phyloP scores from a whole-genome alignment of 35 echinoderm and acorn worm species.

The Diadema setosum region DNA sequence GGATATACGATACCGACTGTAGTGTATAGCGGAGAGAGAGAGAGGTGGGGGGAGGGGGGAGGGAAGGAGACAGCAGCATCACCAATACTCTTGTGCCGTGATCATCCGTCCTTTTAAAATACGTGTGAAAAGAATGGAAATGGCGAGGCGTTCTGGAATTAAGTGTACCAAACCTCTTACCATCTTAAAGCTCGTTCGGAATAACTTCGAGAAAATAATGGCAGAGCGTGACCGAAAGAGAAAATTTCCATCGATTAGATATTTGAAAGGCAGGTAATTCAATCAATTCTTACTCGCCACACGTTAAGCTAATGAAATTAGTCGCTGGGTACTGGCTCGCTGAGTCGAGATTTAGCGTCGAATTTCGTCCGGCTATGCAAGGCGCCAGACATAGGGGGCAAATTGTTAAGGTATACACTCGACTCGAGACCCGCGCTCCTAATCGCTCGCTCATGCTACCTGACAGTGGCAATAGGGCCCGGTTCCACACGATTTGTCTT shows the following conservation, averaged over 20 bases:
- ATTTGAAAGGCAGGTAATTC: conserved; percentile 22
- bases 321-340: not conserved
- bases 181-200: not conserved
- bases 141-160: no score
- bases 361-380: not conserved
- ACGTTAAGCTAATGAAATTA: conserved; percentile 36
- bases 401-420: conserved; percentile 13
- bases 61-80: not conserved
- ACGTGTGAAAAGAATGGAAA: not conserved
- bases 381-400: not conserved
- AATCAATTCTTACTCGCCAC: conserved; percentile 32
- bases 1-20: not conserved
- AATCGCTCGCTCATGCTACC: conserved; percentile 13
- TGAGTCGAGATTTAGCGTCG: not conserved
- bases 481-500: conserved; percentile 21
- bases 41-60: not conserved
- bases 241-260: conserved; percentile 29
- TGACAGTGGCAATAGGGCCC: conserved; percentile 5
- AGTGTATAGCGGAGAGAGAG: not conserved
- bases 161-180: not conserved
- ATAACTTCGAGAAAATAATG: not conserved
- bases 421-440: not conserved
- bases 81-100: not conserved
- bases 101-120: not conserved
- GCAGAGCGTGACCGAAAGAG: conserved; percentile 19